phyloP scores from a whole-genome alignment of 1,140 invertebrate species.

The Nymphalis io region DNA sequence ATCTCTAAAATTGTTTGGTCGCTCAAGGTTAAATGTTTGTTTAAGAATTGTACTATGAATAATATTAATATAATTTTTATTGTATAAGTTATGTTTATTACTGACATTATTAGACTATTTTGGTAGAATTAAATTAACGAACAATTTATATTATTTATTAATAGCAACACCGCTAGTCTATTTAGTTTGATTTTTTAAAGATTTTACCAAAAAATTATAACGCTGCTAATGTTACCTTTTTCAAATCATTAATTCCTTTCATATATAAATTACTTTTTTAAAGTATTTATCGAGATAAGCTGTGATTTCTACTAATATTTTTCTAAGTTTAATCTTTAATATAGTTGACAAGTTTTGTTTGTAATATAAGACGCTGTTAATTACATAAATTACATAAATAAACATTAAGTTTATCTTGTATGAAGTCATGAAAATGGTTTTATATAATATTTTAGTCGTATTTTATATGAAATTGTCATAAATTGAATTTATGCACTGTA shows the following conservation, averaged over 20 bases:
- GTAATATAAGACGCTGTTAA: neutral
- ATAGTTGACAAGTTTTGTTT: slow-evolving; percentile 5
- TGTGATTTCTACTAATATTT: slow-evolving; percentile 67
- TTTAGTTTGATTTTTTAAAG: slow-evolving; percentile 1
- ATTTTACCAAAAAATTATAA: slow-evolving; percentile 16
- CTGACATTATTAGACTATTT: neutral
- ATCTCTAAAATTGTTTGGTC: slow-evolving; percentile 36
- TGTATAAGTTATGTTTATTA: neutral
- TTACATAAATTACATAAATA: slow-evolving; percentile 9
- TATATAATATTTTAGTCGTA: neutral
- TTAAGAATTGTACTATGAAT: slow-evolving; percentile 5
- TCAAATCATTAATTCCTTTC: neutral
- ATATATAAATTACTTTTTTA: slow-evolving; percentile 6
- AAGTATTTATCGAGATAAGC: slow-evolving; percentile 52
- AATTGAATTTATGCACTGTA: neutral
- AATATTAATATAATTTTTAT: neutral
- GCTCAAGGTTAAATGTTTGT: slow-evolving; percentile 21
- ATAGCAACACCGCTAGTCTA: slow-evolving; percentile 16
- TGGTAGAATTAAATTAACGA: neutral
- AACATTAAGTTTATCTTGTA: neutral
- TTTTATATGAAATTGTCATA: neutral
- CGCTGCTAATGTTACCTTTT: slow-evolving; percentile 18
- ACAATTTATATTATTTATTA: slow-evolving; percentile 10
- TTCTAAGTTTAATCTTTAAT: slow-evolving; percentile 42
- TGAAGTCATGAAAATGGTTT: no score